Base-by-base conservation (phyloP, 2,888 invertebrate genomes). In the Sinelater perroti region DNA sequence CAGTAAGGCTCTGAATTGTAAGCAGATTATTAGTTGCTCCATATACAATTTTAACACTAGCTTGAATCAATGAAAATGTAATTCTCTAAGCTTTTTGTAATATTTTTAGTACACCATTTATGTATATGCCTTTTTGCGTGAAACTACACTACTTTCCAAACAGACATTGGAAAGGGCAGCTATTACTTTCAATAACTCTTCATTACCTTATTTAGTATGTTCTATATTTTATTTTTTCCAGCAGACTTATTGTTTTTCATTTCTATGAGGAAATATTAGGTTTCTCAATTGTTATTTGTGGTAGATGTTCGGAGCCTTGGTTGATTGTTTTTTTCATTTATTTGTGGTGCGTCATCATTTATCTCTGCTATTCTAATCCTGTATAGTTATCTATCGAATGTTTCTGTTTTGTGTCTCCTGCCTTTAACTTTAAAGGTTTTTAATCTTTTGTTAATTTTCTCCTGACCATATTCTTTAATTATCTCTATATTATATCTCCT, bases 301-400 rank as follows among this genome's bases (percentile, higher is more conserved):
- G 36, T 24, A 49, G n/a, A 6, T 24, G 16, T 26, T 49, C 36
- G n/a, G 49, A 49, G 26, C 49, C 35, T 26, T 36, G 36, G 36
- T 49, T 36, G 20, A 46, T n/a, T 46, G 30, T 30, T 45, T 45
- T 45, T n/a, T n/a, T n/a, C n/a, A n/a, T n/a, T n/a, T n/a, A n/a
- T n/a, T n/a, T n/a, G n/a, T n/a, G n/a, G n/a, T n/a, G n/a, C n/a
- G n/a, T n/a, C n/a, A n/a, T n/a, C n/a, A n/a, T n/a, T n/a, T n/a
- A n/a, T n/a, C n/a, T n/a, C n/a, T n/a, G n/a, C n/a, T n/a, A n/a
- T n/a, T n/a, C n/a, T n/a, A n/a, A n/a, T n/a, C n/a, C n/a, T n/a
- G n/a, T n/a, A n/a, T n/a, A n/a, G n/a, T n/a, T n/a, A n/a, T n/a
- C n/a, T n/a, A n/a, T n/a, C n/a, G n/a, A n/a, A n/a, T n/a, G n/a